These are phyloP conservation scores for Anas platyrhynchos DNA, from an alignment of 2,113 vertebrate species.

Conservation along the genomic window DNA sequence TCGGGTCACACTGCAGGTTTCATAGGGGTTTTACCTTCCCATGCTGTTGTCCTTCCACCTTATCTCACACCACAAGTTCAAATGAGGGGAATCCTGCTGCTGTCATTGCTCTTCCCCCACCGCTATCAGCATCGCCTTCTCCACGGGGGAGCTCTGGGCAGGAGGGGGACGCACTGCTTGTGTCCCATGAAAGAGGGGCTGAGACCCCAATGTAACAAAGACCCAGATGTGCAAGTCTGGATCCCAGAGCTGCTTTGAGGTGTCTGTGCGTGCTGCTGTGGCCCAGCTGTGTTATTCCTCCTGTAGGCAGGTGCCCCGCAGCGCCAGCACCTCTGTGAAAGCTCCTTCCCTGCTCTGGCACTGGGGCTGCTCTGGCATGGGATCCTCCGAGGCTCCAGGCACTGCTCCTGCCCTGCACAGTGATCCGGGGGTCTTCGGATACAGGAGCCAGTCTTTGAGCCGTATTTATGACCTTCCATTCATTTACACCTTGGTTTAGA, in stretches of 20 bases:
- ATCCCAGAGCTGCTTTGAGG: not conserved
- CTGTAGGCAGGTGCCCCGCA: no score
- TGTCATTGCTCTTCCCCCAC: not conserved
- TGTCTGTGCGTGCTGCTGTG: rapidly evolving
- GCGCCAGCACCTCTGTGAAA: not conserved
- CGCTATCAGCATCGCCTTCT: rapidly evolving
- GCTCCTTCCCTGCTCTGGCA: not conserved
- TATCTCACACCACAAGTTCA: rapidly evolving
- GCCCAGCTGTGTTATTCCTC: no score
- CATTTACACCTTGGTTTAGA: not conserved
- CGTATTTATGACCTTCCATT: not conserved
- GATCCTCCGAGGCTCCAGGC: not conserved
- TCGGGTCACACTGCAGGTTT: not conserved
- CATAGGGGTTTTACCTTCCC: not conserved
- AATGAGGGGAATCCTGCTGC: rapidly evolving
- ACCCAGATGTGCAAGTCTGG: not conserved
- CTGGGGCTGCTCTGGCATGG: not conserved
- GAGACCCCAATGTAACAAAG: not conserved
- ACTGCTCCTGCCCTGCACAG: not conserved
- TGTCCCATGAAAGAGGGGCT: not conserved
- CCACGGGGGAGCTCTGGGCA: no score
- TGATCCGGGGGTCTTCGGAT: not conserved
- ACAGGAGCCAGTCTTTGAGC: not conserved
- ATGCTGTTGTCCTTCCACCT: not conserved
- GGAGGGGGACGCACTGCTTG: not conserved